Evolutionary conservation across 2,113 vertebrate species (phyloP), one percentile per base, ranked within the genome.

Genomic region (Ariopsis seemanni): DNA sequence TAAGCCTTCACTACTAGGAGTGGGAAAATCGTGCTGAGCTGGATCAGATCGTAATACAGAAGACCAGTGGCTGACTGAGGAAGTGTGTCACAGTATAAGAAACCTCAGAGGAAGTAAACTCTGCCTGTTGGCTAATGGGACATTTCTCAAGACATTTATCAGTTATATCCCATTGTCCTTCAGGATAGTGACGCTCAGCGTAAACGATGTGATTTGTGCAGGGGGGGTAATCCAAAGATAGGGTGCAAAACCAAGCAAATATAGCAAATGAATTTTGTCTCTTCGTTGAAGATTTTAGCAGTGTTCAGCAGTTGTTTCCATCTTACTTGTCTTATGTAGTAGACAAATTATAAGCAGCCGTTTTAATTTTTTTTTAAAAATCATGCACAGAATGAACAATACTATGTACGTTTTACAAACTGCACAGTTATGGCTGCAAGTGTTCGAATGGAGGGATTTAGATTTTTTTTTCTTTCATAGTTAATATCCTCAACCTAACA

Each of bases 101-200:
- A 52, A 53, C 9, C 74, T 15, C 50, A 7, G 12, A 53, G 22
- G 50, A 77, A 53, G 50, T 53, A 77, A 14, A 53, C 50, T 53
- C 11, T 53, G 72, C 72, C 72, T 75, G 72, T 20, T 75, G 72
- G 72, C 42, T 75, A 75, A 75, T 48, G 72, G 72, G 20, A 50
- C 18, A 30, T 50, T 22, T 75, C 42, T 75, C 42, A 75, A 75
- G 50, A 14, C 52, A 57, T 30, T 79, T 79, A 55, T 12, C 55
- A 30, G n/a, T 55, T 30, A 17, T 27, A 57, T 78, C 22, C 50
- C 50, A 15, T 52, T 14, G 0, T 53, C 50, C 22, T 78, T 78
- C 52, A 55, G 52, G 52, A 18, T 14, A 34, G 53, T 18, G 15
- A 30, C 1, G 7, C 6, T 27, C 6, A 4, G 77, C 2, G 7